Conservation (phyloP, 2,797 vertebrate species). For the Dryobates pubescens region DNA sequence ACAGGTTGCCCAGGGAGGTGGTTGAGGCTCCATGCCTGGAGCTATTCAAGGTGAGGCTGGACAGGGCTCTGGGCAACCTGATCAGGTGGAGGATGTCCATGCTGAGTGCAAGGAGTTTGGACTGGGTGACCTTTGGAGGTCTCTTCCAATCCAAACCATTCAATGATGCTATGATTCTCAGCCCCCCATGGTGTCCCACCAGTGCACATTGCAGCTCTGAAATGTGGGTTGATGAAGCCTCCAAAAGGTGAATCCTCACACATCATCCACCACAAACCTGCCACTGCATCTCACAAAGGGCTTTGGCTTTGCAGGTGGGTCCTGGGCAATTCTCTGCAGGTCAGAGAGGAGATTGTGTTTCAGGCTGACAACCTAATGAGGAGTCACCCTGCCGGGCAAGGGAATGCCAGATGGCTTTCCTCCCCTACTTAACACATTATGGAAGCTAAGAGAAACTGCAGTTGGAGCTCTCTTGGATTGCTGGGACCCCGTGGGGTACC, state of each 20-base stretch:
- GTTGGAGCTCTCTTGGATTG: not conserved
- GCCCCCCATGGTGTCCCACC: not conserved
- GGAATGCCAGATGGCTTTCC: conserved; percentile 48
- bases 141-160: too few species aligned
- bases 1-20: too few species aligned
- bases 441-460: conserved; percentile 22
- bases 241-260: not conserved
- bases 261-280: not conserved
- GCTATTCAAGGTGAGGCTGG: too few species aligned
- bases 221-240: not conserved
- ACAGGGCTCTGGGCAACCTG: too few species aligned
- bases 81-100: too few species aligned
- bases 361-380: conserved; percentile 52
- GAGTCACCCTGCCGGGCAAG: conserved; percentile 20
- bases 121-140: too few species aligned
- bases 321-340: not conserved
- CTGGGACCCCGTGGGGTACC: not conserved
- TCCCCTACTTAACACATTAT: not conserved
- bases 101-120: too few species aligned
- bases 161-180: too few species aligned
- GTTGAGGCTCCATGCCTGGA: too few species aligned
- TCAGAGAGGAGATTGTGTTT: conserved; percentile 11
- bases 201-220: not conserved
- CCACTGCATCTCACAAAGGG: not conserved
- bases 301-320: conserved; percentile 50